Conservation (phyloP, 2,113 vertebrate species). For the Phyllostomus hastatus region DNA sequence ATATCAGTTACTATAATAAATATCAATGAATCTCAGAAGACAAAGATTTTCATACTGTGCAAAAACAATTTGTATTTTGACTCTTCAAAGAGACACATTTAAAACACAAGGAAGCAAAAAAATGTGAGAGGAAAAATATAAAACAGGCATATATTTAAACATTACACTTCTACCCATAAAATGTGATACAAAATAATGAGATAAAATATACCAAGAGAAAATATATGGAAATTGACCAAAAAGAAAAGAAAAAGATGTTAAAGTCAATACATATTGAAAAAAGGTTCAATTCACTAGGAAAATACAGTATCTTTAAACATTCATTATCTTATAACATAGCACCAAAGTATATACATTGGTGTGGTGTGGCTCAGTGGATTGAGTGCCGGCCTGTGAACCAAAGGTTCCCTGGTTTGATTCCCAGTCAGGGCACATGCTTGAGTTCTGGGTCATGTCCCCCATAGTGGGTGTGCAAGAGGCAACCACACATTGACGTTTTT, state of each 20-base stretch:
- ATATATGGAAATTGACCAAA: background rate
- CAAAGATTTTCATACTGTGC: background rate
- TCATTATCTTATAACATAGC: background rate
- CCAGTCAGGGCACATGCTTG: too few species aligned
- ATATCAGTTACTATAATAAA: background rate
- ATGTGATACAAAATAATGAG: background rate
- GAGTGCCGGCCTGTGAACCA: too few species aligned
- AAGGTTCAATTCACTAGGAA: background rate
- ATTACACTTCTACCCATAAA: background rate
- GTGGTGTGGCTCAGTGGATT: too few species aligned
- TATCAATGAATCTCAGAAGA: background rate
- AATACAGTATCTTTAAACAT: background rate
- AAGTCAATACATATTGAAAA: background rate
- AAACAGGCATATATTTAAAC: background rate
- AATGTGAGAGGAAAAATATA: background rate
- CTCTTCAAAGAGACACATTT: background rate
- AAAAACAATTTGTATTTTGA: background rate
- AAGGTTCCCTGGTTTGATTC: too few species aligned
- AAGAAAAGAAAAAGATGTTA: background rate
- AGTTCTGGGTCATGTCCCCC: too few species aligned
- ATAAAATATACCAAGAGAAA: background rate
- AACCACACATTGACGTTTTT: too few species aligned
- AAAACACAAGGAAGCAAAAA: background rate
- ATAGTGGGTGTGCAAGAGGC: too few species aligned
- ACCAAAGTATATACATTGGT: background rate